Base-by-base conservation (phyloP, 2,797 vertebrate species). In the Lacerta agilis region DNA sequence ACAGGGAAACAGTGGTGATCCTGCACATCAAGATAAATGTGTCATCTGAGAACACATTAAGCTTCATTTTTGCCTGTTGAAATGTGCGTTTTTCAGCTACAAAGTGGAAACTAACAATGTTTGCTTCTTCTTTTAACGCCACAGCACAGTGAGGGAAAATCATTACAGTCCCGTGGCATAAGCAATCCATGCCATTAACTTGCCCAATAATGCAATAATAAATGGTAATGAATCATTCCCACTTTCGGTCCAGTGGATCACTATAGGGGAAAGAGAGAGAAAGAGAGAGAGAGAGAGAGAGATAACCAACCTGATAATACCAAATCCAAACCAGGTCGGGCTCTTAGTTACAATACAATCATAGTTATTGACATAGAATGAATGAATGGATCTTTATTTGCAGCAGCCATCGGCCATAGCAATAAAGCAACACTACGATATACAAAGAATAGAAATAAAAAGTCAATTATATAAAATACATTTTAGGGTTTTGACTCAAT, bases 91-190 rank as follows among this genome's bases (percentile, higher is more conserved):
- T 79, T 79, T 72, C n/a, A 64, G 4, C 5, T 72, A 64, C 77
- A 79, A 61, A 88, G 76, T 84, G 55, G 76, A 84, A 83, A 71
- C 36, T 79, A 71, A 73, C 71, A 82, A 49, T 61, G 38, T 79
- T 84, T 84, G 76, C 36, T 79, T 36, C 49, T 13, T 49, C 49
- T 72, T 84, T 72, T 79, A 58, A 84, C 13, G 29, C 27, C 79
- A 23, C 1, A 25, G 76, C 10, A 5, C 33, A 36, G n/a, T 27
- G 25, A 79, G 75, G 82, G 61, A 84, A 72, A 83, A 79, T 79
- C 75, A 84, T 61, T 72, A 77, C 17, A 25, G 64, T 87, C 36
- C 6, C 43, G 11, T 58, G 11, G 11, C 79, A 71, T 83, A 58
- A 33, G 33, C 73, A 29, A 61, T 79, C 23, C 33, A 8, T 72